Conservation (phyloP, 2,113 vertebrate genomes). For the Oreocharis arfaki region DNA sequence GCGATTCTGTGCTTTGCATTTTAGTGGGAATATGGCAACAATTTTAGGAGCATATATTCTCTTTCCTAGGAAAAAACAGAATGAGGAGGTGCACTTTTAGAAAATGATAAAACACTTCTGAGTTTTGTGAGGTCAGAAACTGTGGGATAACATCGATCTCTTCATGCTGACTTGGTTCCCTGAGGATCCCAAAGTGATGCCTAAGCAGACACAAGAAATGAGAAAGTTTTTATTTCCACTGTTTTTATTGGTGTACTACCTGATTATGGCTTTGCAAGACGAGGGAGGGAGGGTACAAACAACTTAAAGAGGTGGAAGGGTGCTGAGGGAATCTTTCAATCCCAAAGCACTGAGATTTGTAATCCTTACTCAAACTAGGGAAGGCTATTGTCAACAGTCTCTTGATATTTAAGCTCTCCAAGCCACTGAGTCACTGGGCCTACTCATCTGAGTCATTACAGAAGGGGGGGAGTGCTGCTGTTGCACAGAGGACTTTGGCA, state of each 20-base stretch:
- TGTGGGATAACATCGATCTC: neutral
- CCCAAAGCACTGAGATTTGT: neutral
- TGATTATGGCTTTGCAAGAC: neutral
- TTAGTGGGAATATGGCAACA: neutral
- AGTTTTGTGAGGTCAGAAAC: neutral
- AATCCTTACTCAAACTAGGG: constrained; percentile 10
- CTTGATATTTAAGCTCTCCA: constrained; percentile 50
- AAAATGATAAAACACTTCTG: neutral
- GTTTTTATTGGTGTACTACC: neutral
- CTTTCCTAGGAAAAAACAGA: neutral
- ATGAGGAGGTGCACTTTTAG: neutral
- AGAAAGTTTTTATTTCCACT: neutral
- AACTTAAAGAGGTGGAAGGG: neutral
- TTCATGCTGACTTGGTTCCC: neutral
- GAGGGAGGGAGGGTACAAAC: neutral
- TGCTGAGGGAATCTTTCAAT: neutral
- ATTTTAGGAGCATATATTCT: neutral
- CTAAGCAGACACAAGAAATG: neutral
- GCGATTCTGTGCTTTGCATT: neutral
- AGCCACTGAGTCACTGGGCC: constrained; percentile 48
- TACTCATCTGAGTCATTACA: constrained; percentile 46
- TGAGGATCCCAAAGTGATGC: neutral
- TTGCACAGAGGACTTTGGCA: neutral
- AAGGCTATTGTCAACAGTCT: constrained; percentile 15
- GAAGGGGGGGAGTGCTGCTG: neutral